phyloP scores from a whole-genome alignment of 2,797 vertebrate genomes.

The Anisognathus igniventris region DNA sequence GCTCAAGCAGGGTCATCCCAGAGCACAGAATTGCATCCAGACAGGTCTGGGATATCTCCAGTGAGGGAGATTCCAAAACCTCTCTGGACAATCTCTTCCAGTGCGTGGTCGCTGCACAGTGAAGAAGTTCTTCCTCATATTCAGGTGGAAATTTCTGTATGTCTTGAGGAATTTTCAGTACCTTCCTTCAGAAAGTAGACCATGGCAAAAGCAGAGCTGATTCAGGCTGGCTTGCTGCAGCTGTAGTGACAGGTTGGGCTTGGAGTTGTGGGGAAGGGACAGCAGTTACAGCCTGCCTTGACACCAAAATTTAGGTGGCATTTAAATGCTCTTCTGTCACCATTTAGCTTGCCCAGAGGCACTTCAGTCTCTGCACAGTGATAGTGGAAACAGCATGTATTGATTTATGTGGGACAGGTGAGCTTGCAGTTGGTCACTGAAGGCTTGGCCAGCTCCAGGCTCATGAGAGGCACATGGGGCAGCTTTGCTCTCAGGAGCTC shows the following conservation, averaged over 20 bases:
- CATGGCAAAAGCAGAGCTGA: neutral
- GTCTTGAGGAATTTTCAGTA: neutral
- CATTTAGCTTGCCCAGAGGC: neutral
- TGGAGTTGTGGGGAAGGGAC: rapidly evolving
- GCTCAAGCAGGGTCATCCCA: neutral
- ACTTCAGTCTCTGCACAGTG: neutral
- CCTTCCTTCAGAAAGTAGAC: neutral
- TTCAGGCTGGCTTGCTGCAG: neutral
- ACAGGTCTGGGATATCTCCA: neutral
- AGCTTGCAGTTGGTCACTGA: neutral
- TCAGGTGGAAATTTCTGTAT: neutral
- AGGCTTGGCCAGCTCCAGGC: neutral
- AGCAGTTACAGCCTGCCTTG: neutral
- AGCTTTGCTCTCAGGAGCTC: neutral
- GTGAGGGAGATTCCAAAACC: neutral
- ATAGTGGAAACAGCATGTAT: neutral
- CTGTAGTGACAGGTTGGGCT: neutral
- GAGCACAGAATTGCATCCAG: neutral
- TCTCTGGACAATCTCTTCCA: neutral
- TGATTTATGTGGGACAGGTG: neutral
- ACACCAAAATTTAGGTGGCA: neutral
- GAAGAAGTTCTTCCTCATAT: neutral
- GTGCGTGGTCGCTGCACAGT: no score
- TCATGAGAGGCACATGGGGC: neutral
- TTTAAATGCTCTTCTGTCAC: neutral